A percentile compares a stretch with the other conserved stretches of the same genome.
phyloP scores from a whole-genome alignment of 2,888 invertebrate species.

The Lysandra bellargus region DNA sequence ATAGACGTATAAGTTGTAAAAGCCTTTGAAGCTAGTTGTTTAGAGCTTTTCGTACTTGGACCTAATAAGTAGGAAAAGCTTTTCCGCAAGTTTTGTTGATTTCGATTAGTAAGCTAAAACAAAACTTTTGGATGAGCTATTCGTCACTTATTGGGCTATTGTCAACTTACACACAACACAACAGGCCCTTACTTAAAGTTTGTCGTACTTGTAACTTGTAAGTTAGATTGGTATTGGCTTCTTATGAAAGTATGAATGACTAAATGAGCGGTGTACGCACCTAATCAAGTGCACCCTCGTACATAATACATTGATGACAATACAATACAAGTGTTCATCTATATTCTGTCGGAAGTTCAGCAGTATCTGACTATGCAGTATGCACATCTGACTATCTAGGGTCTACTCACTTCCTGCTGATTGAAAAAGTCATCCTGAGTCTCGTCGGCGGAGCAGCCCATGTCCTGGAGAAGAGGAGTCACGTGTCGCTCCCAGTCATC shows the following conservation, averaged over 20 bases:
- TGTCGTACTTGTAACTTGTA: neutral
- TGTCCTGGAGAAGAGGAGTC: constrained; percentile 80
- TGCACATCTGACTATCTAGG: neutral
- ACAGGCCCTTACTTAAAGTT: neutral
- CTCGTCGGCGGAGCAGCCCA: constrained; percentile 78
- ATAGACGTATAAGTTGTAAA: no score
- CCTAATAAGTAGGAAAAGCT: neutral
- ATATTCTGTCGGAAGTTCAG: neutral
- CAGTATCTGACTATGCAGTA: neutral
- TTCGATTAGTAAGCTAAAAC: neutral
- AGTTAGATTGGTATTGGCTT: neutral
- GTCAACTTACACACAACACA: neutral
- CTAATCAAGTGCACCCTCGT: neutral
- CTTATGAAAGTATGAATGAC: neutral
- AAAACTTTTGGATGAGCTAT: neutral
- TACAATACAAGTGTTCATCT: neutral
- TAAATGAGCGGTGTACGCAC: neutral
- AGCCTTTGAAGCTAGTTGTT: neutral
- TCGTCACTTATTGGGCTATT: neutral
- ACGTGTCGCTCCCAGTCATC: constrained; percentile 83
- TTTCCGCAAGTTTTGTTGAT: no score
- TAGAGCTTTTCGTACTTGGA: neutral
- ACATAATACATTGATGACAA: neutral
- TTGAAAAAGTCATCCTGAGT: constrained; percentile 81
- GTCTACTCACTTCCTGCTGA: constrained; percentile 79